A percentile compares a stretch with the other conserved stretches of the same genome.
Conservation (phyloP, 2,113 vertebrate species). For the Epinephelus moara region DNA sequence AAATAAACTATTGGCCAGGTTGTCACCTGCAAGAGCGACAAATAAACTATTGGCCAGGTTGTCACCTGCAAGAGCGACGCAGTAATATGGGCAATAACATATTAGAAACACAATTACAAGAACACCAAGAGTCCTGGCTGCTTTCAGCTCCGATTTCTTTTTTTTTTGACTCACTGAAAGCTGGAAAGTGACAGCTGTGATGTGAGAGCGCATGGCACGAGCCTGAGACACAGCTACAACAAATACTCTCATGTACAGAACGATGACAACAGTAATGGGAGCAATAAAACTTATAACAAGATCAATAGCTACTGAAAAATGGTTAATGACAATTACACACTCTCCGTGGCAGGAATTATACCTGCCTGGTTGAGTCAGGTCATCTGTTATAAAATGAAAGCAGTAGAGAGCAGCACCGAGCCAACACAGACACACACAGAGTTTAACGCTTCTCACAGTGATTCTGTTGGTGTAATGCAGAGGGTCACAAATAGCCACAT, state of each 20-base stretch:
- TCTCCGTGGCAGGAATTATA: background rate
- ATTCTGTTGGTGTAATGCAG: slow-evolving; percentile 58
- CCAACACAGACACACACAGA: slow-evolving; percentile 50
- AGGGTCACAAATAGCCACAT: slow-evolving; percentile 65
- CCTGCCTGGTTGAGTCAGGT: fast-evolving
- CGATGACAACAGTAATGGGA: slow-evolving; percentile 39
- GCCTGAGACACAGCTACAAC: slow-evolving; percentile 64
- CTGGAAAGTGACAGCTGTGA: background rate
- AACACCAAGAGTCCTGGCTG: slow-evolving; percentile 65
- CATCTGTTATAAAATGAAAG: fast-evolving
- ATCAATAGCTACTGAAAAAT: background rate
- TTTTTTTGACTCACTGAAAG: background rate
- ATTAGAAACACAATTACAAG: slow-evolving; percentile 53
- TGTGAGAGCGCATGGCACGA: slow-evolving; percentile 64
- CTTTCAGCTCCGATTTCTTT: slow-evolving; percentile 63
- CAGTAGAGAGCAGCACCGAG: background rate
- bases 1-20: no score
- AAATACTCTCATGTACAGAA: slow-evolving; percentile 61
- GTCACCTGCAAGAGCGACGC: background rate
- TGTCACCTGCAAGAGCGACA: no score
- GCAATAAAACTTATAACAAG: slow-evolving; percentile 38
- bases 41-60: fast-evolving
- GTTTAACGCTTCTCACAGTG: slow-evolving; percentile 18
- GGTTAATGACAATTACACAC: background rate
- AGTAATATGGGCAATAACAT: slow-evolving; percentile 47